These are phyloP conservation scores for Reticulitermes speratus DNA, from an alignment of 1,140 invertebrate genomes.

Conservation along the genomic window DNA sequence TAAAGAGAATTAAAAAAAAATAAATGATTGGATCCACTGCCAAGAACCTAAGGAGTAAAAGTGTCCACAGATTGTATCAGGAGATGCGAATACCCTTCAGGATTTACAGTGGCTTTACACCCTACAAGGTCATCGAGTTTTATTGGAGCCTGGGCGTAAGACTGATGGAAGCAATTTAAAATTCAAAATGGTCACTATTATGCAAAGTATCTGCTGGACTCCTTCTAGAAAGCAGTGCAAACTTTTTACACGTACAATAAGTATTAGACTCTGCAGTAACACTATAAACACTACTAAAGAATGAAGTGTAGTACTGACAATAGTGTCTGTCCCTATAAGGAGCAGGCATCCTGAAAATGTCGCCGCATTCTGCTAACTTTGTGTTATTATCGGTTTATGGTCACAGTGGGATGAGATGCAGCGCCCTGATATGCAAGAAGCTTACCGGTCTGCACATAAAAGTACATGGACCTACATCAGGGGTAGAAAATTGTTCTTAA, in stretches of 20 bases:
- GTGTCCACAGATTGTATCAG: too few relatives aligned
- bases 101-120: not conserved
- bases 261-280: not conserved
- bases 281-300: not conserved
- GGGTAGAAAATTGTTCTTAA: too few relatives aligned
- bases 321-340: not conserved
- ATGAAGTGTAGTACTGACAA: not conserved
- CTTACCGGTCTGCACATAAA: too few relatives aligned
- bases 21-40: too few relatives aligned
- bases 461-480: too few relatives aligned
- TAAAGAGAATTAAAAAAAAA: too few relatives aligned
- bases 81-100: not conserved
- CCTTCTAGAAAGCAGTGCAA: not conserved
- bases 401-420: not conserved
- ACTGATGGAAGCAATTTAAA: not conserved
- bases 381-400: not conserved
- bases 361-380: not conserved
- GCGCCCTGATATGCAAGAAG: too few relatives aligned
- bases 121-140: not conserved
- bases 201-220: not conserved
- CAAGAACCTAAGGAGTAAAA: too few relatives aligned
- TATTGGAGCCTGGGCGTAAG: not conserved
- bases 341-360: not conserved
- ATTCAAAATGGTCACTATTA: constrained; percentile 17
- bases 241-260: not conserved